Percentiles rank a stretch among this genome's conserved stretches.
These are phyloP conservation scores for Tarsius wallacei DNA, from an alignment of 2,797 vertebrate species.

Conservation along the genomic window DNA sequence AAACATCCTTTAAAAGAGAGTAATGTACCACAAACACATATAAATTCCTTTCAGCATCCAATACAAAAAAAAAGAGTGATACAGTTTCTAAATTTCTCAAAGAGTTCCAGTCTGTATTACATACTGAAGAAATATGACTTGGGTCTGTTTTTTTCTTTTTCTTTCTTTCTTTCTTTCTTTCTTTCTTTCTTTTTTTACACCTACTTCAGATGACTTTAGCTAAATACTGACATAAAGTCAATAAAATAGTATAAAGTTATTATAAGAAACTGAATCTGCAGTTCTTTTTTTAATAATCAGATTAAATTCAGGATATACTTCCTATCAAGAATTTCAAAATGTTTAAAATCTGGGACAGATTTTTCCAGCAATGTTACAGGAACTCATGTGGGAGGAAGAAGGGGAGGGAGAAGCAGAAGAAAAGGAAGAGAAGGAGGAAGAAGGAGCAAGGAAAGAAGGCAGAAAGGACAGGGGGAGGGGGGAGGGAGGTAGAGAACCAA, in stretches of 20 bases:
- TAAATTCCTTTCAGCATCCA: background rate
- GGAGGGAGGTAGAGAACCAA: background rate
- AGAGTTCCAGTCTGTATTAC: background rate
- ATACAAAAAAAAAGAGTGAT: background rate
- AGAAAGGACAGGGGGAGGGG: too few species aligned
- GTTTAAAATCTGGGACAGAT: conserved; percentile 77
- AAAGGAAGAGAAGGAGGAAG: background rate
- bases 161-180: background rate
- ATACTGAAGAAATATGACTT: conserved; percentile 10
- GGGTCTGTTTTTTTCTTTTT: background rate
- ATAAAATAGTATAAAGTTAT: conserved; percentile 59
- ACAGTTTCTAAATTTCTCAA: background rate
- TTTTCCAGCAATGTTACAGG: conserved; percentile 63
- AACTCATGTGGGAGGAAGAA: conserved; percentile 68
- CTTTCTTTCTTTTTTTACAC: background rate
- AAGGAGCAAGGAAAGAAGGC: background rate
- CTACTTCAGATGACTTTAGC: background rate
- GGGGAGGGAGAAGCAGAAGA: background rate
- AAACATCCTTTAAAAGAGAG: background rate
- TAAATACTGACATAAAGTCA: background rate
- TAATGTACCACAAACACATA: background rate
- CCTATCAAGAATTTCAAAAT: conserved; percentile 69
- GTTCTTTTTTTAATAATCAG: conserved; percentile 73
- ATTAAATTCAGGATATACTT: conserved; percentile 71
- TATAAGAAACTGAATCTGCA: conserved; percentile 67